A percentile compares a stretch with the other conserved stretches of the same genome.
Conservation (phyloP, 2,113 vertebrate genomes). For the Ancistrus triradiatus region DNA sequence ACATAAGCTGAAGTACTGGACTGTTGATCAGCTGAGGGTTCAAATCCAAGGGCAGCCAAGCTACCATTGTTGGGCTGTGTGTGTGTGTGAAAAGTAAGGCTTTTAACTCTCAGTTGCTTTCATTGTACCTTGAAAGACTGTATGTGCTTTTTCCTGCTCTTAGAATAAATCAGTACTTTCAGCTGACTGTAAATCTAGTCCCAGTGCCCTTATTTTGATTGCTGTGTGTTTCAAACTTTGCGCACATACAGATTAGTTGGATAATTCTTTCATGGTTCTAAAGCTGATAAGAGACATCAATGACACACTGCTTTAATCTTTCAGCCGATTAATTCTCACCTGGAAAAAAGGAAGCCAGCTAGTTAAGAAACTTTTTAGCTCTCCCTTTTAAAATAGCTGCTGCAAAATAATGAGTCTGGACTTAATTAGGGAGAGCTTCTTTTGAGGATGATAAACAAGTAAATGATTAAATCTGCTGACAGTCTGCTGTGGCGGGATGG, state of each 20-base stretch:
- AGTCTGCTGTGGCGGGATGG: constrained; percentile 34
- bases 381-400: constrained; percentile 46
- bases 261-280: constrained; percentile 22
- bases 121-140: no score
- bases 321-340: constrained; percentile 48
- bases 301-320: constrained; percentile 41
- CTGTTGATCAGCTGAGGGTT: no score
- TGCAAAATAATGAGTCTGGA: constrained; percentile 51
- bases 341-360: constrained; percentile 31
- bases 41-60: no score
- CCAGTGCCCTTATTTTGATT: constrained; percentile 17
- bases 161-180: not conserved
- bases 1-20: no score
- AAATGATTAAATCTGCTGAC: constrained; percentile 49
- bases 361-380: constrained; percentile 34
- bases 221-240: constrained; percentile 21
- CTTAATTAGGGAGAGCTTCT: constrained; percentile 51
- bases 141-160: no score
- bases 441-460: constrained; percentile 48
- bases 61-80: no score
- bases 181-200: not conserved
- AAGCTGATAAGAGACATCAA: constrained; percentile 37
- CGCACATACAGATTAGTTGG: constrained; percentile 7
- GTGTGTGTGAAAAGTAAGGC: no score
- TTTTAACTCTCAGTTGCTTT: no score